These are phyloP conservation scores for Syndactyla subalaris DNA, from an alignment of 2,797 vertebrate genomes.

Conservation along the genomic window DNA sequence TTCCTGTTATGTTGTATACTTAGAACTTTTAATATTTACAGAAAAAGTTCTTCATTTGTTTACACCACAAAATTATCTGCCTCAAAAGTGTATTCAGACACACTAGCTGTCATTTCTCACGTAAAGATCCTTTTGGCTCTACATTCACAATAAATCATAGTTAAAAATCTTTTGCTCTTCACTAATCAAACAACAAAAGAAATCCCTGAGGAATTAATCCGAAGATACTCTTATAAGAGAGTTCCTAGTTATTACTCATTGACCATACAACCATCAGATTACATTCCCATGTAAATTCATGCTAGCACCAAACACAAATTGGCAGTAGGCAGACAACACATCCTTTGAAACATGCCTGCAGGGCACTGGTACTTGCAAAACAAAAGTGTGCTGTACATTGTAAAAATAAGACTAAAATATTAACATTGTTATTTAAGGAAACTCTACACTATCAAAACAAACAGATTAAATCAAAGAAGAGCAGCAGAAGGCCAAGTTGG, in stretches of 20 bases:
- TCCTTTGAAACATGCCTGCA: background rate
- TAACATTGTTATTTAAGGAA: background rate
- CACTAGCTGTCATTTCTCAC: background rate
- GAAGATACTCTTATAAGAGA: background rate
- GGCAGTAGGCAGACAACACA: background rate
- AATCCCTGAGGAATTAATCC: background rate
- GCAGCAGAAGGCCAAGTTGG: background rate
- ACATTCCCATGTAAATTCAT: background rate
- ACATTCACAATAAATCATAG: background rate
- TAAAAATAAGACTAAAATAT: background rate
- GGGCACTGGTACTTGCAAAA: background rate
- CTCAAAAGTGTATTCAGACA: background rate
- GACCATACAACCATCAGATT: background rate
- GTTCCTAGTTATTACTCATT: background rate
- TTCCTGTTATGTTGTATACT: background rate
- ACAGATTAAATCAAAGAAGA: background rate
- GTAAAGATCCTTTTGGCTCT: background rate
- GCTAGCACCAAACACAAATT: background rate
- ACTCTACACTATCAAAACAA: background rate
- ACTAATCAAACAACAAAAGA: background rate
- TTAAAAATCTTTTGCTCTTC: background rate
- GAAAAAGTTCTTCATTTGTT: background rate
- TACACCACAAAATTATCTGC: background rate
- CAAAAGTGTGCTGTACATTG: background rate
- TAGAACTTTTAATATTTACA: background rate